phyloP scores from a whole-genome alignment of 2,113 vertebrate species.

The Anolis carolinensis region DNA sequence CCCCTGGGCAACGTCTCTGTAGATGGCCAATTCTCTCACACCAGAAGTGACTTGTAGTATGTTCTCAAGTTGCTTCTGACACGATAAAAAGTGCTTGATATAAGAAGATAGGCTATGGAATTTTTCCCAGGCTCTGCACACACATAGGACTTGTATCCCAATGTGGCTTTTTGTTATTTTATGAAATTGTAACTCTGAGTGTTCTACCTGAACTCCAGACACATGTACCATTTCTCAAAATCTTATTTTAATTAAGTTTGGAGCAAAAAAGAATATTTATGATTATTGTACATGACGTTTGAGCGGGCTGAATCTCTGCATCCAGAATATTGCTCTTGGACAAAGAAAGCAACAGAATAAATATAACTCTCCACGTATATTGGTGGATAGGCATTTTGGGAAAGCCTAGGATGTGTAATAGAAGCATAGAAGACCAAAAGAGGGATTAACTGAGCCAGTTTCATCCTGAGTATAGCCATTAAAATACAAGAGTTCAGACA shows the following conservation, averaged over 20 bases:
- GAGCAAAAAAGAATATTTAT: neutral
- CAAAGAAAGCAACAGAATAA: neutral
- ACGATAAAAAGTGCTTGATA: too few species aligned
- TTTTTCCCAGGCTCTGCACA: slow-evolving; percentile 48
- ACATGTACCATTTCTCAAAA: slow-evolving; percentile 39
- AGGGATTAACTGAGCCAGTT: too few species aligned
- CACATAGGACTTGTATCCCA: slow-evolving; percentile 54
- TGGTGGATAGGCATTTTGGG: neutral
- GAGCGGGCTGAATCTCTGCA: accelerated
- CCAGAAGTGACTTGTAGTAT: too few species aligned
- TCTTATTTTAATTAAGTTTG: neutral
- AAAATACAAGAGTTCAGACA: neutral
- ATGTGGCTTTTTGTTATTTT: slow-evolving; percentile 52
- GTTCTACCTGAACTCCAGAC: slow-evolving; percentile 42
- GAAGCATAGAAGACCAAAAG: neutral
- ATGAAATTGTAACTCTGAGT: slow-evolving; percentile 65
- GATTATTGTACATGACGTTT: neutral
- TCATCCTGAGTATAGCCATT: neutral
- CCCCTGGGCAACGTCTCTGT: too few species aligned
- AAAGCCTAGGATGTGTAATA: neutral
- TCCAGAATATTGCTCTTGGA: slow-evolving; percentile 1
- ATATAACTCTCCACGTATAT: neutral
- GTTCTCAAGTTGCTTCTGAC: too few species aligned
- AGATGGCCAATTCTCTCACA: too few species aligned
- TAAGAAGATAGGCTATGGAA: slow-evolving; percentile 30